Evolutionary conservation across 2,888 invertebrate genomes (phyloP), one percentile per base, ranked within the genome.

Genomic region (Candidula unifasciata): DNA sequence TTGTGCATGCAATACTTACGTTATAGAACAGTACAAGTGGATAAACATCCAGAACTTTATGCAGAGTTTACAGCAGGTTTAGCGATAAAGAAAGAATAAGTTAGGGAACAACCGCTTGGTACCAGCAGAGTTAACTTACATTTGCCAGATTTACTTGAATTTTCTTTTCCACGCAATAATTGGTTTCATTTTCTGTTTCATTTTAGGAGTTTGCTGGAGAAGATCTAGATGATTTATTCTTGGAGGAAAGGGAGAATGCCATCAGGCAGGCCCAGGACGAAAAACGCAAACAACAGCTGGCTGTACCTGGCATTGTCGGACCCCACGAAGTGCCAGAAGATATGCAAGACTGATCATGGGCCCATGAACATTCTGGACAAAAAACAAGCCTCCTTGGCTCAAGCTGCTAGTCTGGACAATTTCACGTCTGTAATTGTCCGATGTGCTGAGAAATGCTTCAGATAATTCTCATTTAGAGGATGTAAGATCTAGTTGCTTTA

Each of bases 181-280:
- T 1, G 33, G 33, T 24, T 35, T 33, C 35, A 33, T 74, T 3
- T 74, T 18, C 27, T 74, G 8, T 74, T 30, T 74, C 54, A 5
- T n/a, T 5, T 66, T 94, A 99, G 99, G 99, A 99, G 95, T 98
- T 97, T 94, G 98, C 98, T 52, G 99, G 99, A 73, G 98, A 98
- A 94, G 99, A 99, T 93, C 98, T 99, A 94, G 96, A 97, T 87
- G 99, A 99, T 95, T 95, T 99, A 93, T 99, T 97, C 95, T 95
- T 99, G 92, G 99, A 99, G 93, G 99, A 99, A 94, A 96, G 99
- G 90, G 97, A 99, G 94, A 96, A 96, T 88, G 96, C 97, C 85
- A 95, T 99, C 88, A 96, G 96, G 89, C 95, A 96, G 92, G 99
- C 99, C 77, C 98, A 99, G 94, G 96, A 97, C 88, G 98, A 98